Base-by-base conservation (phyloP, 1,140 invertebrate species). In the Drosophila leontia region DNA sequence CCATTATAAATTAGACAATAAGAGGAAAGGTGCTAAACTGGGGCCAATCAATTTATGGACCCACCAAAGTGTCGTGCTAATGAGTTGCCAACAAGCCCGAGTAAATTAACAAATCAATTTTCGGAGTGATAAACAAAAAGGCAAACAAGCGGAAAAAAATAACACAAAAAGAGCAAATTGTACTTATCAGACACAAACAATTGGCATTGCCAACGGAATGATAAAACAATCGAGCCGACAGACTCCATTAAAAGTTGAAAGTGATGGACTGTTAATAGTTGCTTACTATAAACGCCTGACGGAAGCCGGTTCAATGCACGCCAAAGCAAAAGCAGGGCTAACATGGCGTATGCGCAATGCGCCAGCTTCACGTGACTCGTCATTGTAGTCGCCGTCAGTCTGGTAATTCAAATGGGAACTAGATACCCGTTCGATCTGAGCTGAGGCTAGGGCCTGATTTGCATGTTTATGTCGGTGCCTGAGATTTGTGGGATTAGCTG, bases 91-190 rank as follows among this genome's bases (percentile, higher is more conserved):
- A 88, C 80, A 76, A 88, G 76, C 63, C 50, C 23, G 1, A 51
- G 44, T 61, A 62, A 87, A 88, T 88, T 83, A 87, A 81, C 84
- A 80, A 88, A 87, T 87, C 80, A 83, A 71, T 83, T 87, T 56
- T 80, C 59, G 34, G 50, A 55, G 64, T 83, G 80, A 80, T 86
- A 83, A 82, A 71, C 63, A 74, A 82, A 48, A 59, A 77, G 32
- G 12, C 60, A 76, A 68, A 60, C 61, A 53, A 19, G 45, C 26
- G 32, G 13, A 19, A 35, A 62, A 55, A 69, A 53, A n/a, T n/a
- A n/a, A 78, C 57, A 70, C 32, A 56, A 44, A 58, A 44, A 45
- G 34, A 53, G 58, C n/a, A 29, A 60, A 56, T 26, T 26, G 26
- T 29, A 34, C 50, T 58, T 58, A 57, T 71, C 51, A 45, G 48